Percentiles rank a stretch among this genome's conserved stretches.
These are phyloP conservation scores for Phyllostomus hastatus DNA, from an alignment of 2,113 vertebrate species.

Conservation along the genomic window DNA sequence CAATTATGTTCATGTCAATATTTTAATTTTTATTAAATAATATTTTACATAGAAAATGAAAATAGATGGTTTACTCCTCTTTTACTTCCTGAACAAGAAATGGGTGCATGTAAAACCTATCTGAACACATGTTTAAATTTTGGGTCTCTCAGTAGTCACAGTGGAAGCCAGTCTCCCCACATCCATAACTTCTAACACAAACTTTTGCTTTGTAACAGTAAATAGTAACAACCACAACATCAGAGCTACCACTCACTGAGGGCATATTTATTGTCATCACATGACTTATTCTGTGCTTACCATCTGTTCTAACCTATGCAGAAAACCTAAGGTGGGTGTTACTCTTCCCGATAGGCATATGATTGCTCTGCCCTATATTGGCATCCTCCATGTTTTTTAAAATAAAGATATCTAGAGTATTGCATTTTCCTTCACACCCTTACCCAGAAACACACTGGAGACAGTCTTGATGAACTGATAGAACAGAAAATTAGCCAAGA, in stretches of 20 bases:
- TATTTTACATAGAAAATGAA: neutral
- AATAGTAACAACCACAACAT: neutral
- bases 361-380: neutral
- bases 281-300: neutral
- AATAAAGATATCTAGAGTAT: neutral
- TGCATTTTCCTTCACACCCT: neutral
- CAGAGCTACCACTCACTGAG: neutral
- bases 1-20: constrained; percentile 1
- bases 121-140: neutral
- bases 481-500: neutral
- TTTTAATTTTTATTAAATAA: constrained; percentile 40
- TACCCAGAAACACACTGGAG: neutral
- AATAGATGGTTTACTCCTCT: neutral
- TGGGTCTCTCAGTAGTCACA: neutral
- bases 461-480: neutral
- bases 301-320: neutral
- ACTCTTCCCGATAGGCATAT: neutral
- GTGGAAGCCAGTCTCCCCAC: neutral
- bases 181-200: neutral
- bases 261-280: neutral
- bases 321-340: neutral
- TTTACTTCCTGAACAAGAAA: neutral
- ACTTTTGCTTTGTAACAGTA: neutral
- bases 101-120: neutral
- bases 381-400: neutral